Evolutionary conservation across 1,140 invertebrate genomes (phyloP).

Genomic region (Drosophila fuyamai): DNA sequence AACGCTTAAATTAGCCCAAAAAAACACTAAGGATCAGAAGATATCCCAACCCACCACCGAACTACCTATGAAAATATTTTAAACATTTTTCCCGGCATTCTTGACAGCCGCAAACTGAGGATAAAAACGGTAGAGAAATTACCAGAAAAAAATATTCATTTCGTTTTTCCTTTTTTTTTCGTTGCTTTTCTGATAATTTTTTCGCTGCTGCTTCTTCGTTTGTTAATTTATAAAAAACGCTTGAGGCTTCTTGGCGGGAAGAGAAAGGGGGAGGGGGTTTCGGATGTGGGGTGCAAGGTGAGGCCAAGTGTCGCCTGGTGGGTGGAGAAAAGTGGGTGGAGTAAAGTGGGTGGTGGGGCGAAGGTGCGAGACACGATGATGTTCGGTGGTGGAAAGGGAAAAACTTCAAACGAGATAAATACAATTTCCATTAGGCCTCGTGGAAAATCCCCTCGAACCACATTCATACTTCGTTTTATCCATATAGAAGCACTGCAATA

Average conservation of each 20-base stretch:
- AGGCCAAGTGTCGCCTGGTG: slow-evolving; percentile 68
- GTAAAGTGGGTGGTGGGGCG: slow-evolving; percentile 2
- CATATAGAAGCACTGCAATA: slow-evolving; percentile 20
- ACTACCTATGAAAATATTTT: slow-evolving; percentile 63
- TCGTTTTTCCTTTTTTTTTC: slow-evolving; percentile 37
- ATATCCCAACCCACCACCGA: slow-evolving; percentile 27
- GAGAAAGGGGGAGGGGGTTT: background rate
- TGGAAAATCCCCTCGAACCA: slow-evolving; percentile 75
- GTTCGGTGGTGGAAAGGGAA: slow-evolving; percentile 56
- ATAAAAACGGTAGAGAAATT: slow-evolving; percentile 47
- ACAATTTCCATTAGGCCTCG: slow-evolving; percentile 81
- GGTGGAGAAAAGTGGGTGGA: slow-evolving; percentile 1
- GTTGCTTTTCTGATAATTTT: slow-evolving; percentile 71
- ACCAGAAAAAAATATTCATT: slow-evolving; percentile 75
- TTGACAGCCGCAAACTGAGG: slow-evolving; percentile 41
- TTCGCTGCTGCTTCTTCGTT: slow-evolving; percentile 59
- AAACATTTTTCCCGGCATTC: slow-evolving; percentile 41
- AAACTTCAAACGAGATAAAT: slow-evolving; percentile 83
- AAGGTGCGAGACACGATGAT: slow-evolving; percentile 27
- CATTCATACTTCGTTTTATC: slow-evolving; percentile 70
- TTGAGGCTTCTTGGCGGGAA: slow-evolving; percentile 45
- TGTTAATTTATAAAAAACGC: slow-evolving; percentile 83
- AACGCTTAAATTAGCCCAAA: slow-evolving; percentile 69
- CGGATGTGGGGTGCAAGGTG: slow-evolving; percentile 53
- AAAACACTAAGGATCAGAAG: slow-evolving; percentile 46